These are phyloP conservation scores for Globodera ellingtonae DNA, from an alignment of 1,140 invertebrate species.

Conservation along the genomic window DNA sequence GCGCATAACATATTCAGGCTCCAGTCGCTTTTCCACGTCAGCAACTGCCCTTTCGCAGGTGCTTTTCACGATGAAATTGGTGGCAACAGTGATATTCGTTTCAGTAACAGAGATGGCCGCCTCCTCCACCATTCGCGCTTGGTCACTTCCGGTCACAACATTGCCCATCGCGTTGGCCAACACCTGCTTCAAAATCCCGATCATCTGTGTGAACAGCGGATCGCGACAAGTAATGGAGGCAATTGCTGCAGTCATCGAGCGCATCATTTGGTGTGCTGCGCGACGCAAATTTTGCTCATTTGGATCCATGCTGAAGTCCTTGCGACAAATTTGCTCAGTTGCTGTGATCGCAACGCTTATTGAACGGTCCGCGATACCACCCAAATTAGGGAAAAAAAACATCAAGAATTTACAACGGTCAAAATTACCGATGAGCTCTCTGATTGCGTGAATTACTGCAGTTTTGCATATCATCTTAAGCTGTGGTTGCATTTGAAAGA, in stretches of 20 bases:
- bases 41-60: constrained; percentile 93
- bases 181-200: constrained; percentile 81
- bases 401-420: constrained; percentile 2
- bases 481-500: constrained; percentile 57
- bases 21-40: constrained; percentile 78
- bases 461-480: constrained; percentile 38
- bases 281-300: constrained; percentile 88
- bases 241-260: constrained; percentile 94
- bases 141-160: constrained; percentile 66
- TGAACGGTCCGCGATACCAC: constrained; percentile 86
- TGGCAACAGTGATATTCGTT: constrained; percentile 94
- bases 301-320: constrained; percentile 94
- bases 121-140: constrained; percentile 82
- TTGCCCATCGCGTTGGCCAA: constrained; percentile 43
- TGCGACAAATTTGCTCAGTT: constrained; percentile 91
- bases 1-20: constrained; percentile 71
- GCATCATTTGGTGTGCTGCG: constrained; percentile 92
- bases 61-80: constrained; percentile 95
- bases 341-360: constrained; percentile 94
- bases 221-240: constrained; percentile 96
- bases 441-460: constrained; percentile 41
- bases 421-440: constrained; percentile 44
- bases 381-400: neutral
- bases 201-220: constrained; percentile 82
- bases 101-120: constrained; percentile 77